Base-by-base conservation (phyloP, 2,113 vertebrate species). In the Circaetus cinerascens region DNA sequence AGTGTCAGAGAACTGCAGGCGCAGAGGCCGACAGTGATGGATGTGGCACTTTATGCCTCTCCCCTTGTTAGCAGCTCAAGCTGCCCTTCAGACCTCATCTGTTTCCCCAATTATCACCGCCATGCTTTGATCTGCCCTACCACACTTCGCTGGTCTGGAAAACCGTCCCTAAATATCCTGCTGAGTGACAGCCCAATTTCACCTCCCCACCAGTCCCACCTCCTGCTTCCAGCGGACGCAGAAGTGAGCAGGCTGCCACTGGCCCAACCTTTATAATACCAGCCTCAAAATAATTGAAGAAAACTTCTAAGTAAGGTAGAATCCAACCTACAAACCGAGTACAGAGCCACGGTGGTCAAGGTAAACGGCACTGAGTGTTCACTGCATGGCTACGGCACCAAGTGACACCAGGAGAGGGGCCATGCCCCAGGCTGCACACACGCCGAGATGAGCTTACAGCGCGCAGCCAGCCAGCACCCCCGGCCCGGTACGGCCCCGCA, bases 401-500 rank as follows among this genome's bases (percentile, higher is more conserved):
- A 18, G 41, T 8, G 64, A 56, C 25, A 38, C n/a, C 69, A 34
- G 45, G 21, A 59, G 22, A 14, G 38, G 3, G 15, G 29, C 23
- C 15, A 14, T 48, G 45, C 16, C 66, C 36, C 11, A 2, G 2
- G 29, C 29, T 6, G 2, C 17, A 17, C 2, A 2, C 3, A 3
- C 3, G 3, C 36, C 0, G 2, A 50, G 48, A 29, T 3, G 5
- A 63, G n/a, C 41, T 30, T 7, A 26, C 1, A 18, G n/a, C 8
- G 23, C 6, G 0, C 86, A 48, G 60, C 15, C 40, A 40, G 23
- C 34, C 62, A 9, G 69, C 45, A 25, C 7, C 15, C 27, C 69
- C 3, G 0, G 17, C 56, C 34, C 4, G 0, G 18, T 40, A 38
- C 1, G 2, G 36, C 56, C 32, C 67, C 4, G 2, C 7, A 20